A percentile compares a stretch with the other conserved stretches of the same genome.
phyloP scores from a whole-genome alignment of 2,888 invertebrate genomes.

The Cremastobaeus sp. region DNA sequence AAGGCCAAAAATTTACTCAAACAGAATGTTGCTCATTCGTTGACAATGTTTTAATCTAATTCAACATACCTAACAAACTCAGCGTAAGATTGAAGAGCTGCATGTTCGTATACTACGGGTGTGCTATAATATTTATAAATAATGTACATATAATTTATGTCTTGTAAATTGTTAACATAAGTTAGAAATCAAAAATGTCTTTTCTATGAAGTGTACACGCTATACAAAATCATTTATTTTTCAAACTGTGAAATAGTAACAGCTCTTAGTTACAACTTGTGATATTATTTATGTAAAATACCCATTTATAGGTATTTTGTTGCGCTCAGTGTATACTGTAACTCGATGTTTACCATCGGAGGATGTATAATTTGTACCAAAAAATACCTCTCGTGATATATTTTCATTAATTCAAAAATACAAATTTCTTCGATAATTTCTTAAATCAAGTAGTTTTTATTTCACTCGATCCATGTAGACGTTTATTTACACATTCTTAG shows the following conservation, averaged over 20 bases:
- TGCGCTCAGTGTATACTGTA: slow-evolving; percentile 19
- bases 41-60: background rate
- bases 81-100: too few species aligned
- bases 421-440: slow-evolving; percentile 38
- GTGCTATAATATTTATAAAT: slow-evolving; percentile 17
- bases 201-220: slow-evolving; percentile 11
- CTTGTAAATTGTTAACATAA: slow-evolving; percentile 21
- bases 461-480: too few species aligned
- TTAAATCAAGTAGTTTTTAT: background rate
- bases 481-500: too few species aligned
- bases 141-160: slow-evolving; percentile 39
- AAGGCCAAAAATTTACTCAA: background rate
- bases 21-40: background rate
- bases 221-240: slow-evolving; percentile 22
- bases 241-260: slow-evolving; percentile 11
- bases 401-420: slow-evolving; percentile 40
- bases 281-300: slow-evolving; percentile 31
- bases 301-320: slow-evolving; percentile 3
- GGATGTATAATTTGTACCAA: slow-evolving; percentile 30
- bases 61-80: too few species aligned
- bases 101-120: too few species aligned
- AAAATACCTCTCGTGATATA: slow-evolving; percentile 36
- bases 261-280: slow-evolving; percentile 17
- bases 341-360: slow-evolving; percentile 11
- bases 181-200: slow-evolving; percentile 21